Evolutionary conservation across 1,140 invertebrate species (phyloP), one percentile per base, ranked within the genome.

Genomic region (Penaeus vannamei): DNA sequence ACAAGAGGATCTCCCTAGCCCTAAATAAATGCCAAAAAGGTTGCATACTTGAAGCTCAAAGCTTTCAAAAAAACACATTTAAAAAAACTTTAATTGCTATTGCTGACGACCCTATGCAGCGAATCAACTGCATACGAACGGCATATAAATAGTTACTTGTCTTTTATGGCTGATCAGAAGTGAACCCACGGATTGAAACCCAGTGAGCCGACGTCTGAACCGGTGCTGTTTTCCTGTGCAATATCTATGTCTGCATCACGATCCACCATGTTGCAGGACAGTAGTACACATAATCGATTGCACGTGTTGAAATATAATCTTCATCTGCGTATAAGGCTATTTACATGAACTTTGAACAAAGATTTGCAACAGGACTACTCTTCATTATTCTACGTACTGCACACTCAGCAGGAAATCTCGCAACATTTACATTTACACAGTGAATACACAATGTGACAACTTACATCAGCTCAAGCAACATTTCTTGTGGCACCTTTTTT

Each of bases 301-400:
- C 77, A 66, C 53, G 53, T 53, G 53, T 53, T 59, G 81, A 88
- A 88, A 87, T 87, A 88, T 76, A 85, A 53, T n/a, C 66, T 53
- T 85, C 62, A 88, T 88, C 86, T 88, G 64, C 53, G 62, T 84
- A 88, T 23, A 84, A 84, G 64, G 81, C 86, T 88, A 88, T 88
- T 88, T 88, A 88, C 86, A 88, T 77, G 81, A 87, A 84, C 29
- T 46, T 26, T 32, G 60, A 88, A 76, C 42, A 85, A 80, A 77
- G 85, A 81, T 62, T 81, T 81, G 60, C 86, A 76, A 88, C 86
- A 81, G 85, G 86, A 87, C 86, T 87, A 87, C 77, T 66, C 53
- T 53, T 53, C 2, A 81, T 36, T 82, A n/a, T n/a, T 77, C 53
- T 66, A 62, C 32, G 46, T 42, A 86, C 85, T 86, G 59, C 85